phyloP scores from a whole-genome alignment of 2,113 vertebrate species.

The Phycodurus eques region DNA sequence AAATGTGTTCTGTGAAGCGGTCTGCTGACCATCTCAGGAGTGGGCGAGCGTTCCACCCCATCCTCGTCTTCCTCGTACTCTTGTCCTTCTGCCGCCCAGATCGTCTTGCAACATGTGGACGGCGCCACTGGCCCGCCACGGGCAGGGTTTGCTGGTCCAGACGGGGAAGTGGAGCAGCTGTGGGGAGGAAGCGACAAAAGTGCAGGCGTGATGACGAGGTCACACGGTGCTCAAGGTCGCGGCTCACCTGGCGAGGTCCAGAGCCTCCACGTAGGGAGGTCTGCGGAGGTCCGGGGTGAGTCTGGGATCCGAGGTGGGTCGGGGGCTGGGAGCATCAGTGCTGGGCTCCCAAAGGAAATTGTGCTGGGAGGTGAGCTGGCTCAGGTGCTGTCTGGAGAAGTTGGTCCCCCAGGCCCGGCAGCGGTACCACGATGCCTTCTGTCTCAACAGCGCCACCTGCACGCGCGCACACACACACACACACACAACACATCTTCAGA shows the following conservation, averaged over 20 bases:
- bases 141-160: background rate
- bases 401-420: constrained; percentile 55
- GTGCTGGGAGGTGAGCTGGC: constrained; percentile 56
- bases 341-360: constrained; percentile 58
- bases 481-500: background rate
- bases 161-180: constrained; percentile 18
- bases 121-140: background rate
- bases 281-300: constrained; percentile 1
- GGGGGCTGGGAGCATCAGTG: background rate
- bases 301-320: constrained; percentile 3
- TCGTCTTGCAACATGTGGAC: background rate
- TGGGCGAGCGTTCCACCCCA: constrained; percentile 45
- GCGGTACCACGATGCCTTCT: constrained; percentile 43
- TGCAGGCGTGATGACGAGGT: background rate
- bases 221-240: background rate
- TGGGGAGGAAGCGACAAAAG: background rate
- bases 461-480: background rate
- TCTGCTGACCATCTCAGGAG: constrained; percentile 37
- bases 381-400: constrained; percentile 60
- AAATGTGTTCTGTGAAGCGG: constrained; percentile 60
- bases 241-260: constrained; percentile 55
- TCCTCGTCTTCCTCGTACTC: constrained; percentile 17
- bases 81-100: constrained; percentile 19
- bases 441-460: constrained; percentile 46
- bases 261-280: constrained; percentile 33